Evolutionary conservation across 1,140 invertebrate species (phyloP), one percentile per base, ranked within the genome.

Genomic region (Trachelipus rathkii): DNA sequence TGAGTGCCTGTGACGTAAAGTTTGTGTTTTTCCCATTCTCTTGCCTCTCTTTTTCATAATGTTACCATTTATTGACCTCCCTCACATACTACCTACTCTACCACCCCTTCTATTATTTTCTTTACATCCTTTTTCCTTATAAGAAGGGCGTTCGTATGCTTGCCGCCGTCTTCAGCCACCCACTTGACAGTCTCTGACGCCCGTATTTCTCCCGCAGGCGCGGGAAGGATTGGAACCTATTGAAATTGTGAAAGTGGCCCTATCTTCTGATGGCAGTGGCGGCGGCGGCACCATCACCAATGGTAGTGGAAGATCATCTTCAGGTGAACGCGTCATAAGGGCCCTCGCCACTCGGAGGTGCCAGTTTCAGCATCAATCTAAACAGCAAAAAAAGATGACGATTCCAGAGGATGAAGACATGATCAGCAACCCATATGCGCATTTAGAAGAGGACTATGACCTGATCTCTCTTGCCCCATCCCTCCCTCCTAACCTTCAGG

Each of bases 181-280:
- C 11, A 15, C 2, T n/a, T 60, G 50, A 60, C 50, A 60, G 50
- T 60, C 11, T 60, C 50, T 60, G 50, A 60, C 50, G 50, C 50
- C 33, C 50, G 19, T 60, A 19, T 60, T 60, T 60, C 50, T 60
- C 50, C n/a, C 50, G 50, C 50, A 60, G 50, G 50, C 50, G 50
- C 50, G 50, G 50, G n/a, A 2, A 19, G 50, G 19, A 13, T 13
- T 60, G 50, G 50, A 60, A 8, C 50, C 50, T 60, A 4, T 60
- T 2, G n/a, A 8, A 60, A 60, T 60, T 13, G 50, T 60, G 50
- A 2, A 60, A 60, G 50, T 60, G 50, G 50, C 50, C 11, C 50
- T 60, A 19, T 60, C 50, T 60, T 19, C 50, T 13, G 50, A 19
- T 19, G 50, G 50, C 50, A 19, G 50, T 19, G 11, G 11, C 19